These are phyloP conservation scores for Melanotus villosus DNA, from an alignment of 2,888 invertebrate genomes.

Conservation along the genomic window DNA sequence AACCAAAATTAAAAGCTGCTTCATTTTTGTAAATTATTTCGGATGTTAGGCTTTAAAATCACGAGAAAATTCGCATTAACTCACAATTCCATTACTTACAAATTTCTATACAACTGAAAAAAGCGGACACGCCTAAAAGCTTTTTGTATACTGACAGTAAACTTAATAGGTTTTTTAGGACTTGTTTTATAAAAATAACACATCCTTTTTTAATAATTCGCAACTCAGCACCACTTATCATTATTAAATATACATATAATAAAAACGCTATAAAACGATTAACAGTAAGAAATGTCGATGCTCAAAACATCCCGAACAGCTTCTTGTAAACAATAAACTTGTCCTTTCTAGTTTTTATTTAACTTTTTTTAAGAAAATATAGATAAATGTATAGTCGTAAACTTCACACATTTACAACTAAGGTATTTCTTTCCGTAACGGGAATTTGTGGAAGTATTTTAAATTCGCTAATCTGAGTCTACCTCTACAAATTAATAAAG, in stretches of 20 bases:
- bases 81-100: constrained; percentile 1
- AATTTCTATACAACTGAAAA: not conserved
- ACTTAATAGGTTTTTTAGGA: not conserved
- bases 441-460: no score
- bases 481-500: no score
- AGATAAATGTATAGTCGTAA: no score
- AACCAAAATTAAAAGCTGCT: no score
- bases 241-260: constrained; percentile 3
- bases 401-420: no score
- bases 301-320: not conserved
- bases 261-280: constrained; percentile 10
- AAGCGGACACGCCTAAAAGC: not conserved
- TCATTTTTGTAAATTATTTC: no score
- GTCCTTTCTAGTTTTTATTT: not conserved
- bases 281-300: not conserved
- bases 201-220: constrained; percentile 8
- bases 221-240: constrained; percentile 7
- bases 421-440: no score
- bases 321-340: not conserved
- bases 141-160: not conserved
- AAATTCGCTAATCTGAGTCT: no score
- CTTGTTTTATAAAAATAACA: constrained; percentile 6
- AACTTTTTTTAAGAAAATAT: not conserved
- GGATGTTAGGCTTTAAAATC: no score
- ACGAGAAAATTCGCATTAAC: not conserved